phyloP scores from a whole-genome alignment of 1,140 invertebrate species.

The Whitmania pigra region DNA sequence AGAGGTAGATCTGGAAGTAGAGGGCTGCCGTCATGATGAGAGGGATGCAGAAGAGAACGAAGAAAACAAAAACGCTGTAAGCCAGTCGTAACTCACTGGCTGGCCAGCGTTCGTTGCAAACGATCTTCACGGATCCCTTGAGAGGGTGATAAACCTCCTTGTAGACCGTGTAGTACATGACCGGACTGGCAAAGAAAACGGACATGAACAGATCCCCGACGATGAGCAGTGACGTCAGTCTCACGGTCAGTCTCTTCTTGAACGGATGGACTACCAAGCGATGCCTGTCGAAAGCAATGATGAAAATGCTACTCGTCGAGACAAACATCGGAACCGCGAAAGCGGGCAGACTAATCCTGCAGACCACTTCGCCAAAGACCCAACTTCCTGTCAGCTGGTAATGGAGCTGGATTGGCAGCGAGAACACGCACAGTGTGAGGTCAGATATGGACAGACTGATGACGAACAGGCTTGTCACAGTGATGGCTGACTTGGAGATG shows the following conservation, averaged over 20 bases:
- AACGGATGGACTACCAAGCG: conserved; percentile 53
- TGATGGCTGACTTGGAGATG: conserved; percentile 80
- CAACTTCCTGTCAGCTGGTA: conserved; percentile 74
- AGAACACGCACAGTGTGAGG: conserved; percentile 76
- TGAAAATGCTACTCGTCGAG: conserved; percentile 56
- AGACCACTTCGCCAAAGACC: conserved; percentile 55
- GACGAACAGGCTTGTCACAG: conserved; percentile 94
- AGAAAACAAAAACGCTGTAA: conserved; percentile 35
- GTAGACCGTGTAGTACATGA: conserved; percentile 33
- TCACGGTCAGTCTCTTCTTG: conserved; percentile 31
- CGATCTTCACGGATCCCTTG: conserved; percentile 28
- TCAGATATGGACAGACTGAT: conserved; percentile 89
- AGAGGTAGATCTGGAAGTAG: conserved; percentile 35
- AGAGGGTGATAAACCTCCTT: conserved; percentile 27
- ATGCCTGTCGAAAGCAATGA: conserved; percentile 58
- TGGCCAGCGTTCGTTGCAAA: conserved; percentile 37
- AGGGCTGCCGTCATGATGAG: conserved; percentile 32
- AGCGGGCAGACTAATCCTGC: conserved; percentile 34
- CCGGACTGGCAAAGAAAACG: conserved; percentile 33
- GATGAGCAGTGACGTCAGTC: conserved; percentile 30
- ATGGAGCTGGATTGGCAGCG: conserved; percentile 56
- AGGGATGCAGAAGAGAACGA: conserved; percentile 37
- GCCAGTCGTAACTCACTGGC: conserved; percentile 22
- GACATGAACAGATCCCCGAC: conserved; percentile 29
- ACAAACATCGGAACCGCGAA: conserved; percentile 54